A percentile compares a stretch with the other conserved stretches of the same genome.
Conservation (phyloP, 2,888 invertebrate genomes). For the Hirudinaria manillensis region DNA sequence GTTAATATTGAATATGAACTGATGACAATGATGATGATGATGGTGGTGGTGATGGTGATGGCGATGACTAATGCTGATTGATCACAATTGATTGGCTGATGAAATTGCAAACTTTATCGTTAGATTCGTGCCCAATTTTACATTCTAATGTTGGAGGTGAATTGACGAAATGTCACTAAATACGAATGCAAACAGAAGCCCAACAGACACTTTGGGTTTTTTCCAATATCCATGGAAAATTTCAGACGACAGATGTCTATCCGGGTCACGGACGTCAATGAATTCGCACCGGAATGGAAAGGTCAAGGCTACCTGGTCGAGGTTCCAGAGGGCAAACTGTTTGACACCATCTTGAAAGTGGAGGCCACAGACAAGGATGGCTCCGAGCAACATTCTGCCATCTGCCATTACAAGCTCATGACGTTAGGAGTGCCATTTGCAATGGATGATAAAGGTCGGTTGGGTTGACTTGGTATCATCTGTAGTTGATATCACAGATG, state of each 20-base stretch:
- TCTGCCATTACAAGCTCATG: slow-evolving; percentile 93
- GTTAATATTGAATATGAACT: too few species aligned
- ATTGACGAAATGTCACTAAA: too few species aligned
- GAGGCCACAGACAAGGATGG: slow-evolving; percentile 89
- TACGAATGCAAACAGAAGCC: too few species aligned
- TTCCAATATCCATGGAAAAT: too few species aligned
- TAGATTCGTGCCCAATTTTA: too few species aligned
- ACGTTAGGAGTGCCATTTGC: slow-evolving; percentile 83
- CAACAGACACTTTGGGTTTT: too few species aligned
- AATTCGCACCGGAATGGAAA: slow-evolving; percentile 84
- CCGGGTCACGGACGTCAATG: slow-evolving; percentile 90
- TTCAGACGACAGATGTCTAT: slow-evolving; percentile 52
- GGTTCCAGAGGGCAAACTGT: slow-evolving; percentile 72
- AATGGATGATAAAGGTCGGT: slow-evolving; percentile 77
- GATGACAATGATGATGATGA: too few species aligned
- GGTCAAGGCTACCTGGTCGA: slow-evolving; percentile 83
- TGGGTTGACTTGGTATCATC: background rate
- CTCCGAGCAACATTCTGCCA: slow-evolving; percentile 86
- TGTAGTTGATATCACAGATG: background rate
- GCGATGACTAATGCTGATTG: too few species aligned
- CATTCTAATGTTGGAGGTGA: too few species aligned
- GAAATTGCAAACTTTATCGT: too few species aligned
- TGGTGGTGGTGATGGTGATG: too few species aligned
- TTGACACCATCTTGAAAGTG: slow-evolving; percentile 78
- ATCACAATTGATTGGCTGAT: too few species aligned